phyloP scores from a whole-genome alignment of 2,888 invertebrate species.

The Leptinotarsa juncta region DNA sequence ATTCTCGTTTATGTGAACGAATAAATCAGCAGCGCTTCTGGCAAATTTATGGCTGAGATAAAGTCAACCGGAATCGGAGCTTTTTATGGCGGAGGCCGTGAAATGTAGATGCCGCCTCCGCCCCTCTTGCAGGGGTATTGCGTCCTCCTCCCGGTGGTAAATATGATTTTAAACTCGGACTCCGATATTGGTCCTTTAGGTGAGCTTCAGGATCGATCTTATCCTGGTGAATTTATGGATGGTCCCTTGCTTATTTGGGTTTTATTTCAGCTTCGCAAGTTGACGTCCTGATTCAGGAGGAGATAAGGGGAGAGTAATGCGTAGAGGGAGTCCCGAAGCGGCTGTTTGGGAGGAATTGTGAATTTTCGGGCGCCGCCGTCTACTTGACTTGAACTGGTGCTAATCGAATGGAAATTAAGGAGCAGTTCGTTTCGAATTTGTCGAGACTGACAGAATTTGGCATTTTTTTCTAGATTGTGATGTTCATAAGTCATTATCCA shows the following conservation, averaged over 20 bases:
- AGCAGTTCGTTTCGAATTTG: background rate
- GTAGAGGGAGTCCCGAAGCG: conserved; percentile 31
- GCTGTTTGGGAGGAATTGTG: conserved; percentile 15
- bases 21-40: conserved; percentile 68
- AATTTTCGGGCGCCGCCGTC: conserved; percentile 8
- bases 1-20: conserved; percentile 65
- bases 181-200: conserved; percentile 62
- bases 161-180: conserved; percentile 65
- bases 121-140: conserved; percentile 26
- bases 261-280: conserved; percentile 53
- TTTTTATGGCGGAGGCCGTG: conserved; percentile 66
- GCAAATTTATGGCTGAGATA: conserved; percentile 68
- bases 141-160: conserved; percentile 53
- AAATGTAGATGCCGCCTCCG: conserved; percentile 59
- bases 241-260: conserved; percentile 55
- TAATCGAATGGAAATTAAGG: conserved; percentile 6
- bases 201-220: conserved; percentile 60
- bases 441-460: too few relatives aligned
- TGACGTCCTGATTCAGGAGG: conserved; percentile 43
- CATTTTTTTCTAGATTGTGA: too few relatives aligned
- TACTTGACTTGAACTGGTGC: background rate
- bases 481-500: too few relatives aligned
- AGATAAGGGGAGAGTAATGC: conserved; percentile 37
- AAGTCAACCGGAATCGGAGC: conserved; percentile 67
- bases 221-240: conserved; percentile 57